phyloP scores from a whole-genome alignment of 1,140 invertebrate species.

The Pomacea maculata region DNA sequence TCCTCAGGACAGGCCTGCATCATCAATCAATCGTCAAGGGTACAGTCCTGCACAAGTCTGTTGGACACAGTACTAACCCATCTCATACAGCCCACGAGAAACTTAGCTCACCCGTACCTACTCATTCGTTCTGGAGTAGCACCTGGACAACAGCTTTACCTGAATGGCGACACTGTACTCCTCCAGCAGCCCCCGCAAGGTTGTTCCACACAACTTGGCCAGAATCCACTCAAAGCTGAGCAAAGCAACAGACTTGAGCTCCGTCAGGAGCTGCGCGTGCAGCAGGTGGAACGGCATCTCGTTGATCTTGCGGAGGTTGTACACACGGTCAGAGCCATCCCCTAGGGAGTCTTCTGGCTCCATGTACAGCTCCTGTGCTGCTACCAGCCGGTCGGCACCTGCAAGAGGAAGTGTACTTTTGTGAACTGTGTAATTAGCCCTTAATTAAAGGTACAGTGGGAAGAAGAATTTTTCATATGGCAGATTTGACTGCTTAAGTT shows the following conservation, averaged over 20 bases:
- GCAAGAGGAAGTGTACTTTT: neutral
- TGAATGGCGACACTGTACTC: constrained; percentile 92
- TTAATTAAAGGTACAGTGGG: no score
- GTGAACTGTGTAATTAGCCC: neutral
- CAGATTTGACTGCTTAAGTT: neutral
- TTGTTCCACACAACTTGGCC: constrained; percentile 93
- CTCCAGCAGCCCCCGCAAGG: constrained; percentile 86
- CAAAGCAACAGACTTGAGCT: constrained; percentile 90
- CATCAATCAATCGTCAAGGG: neutral
- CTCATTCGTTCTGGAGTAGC: no score
- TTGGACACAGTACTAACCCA: no score
- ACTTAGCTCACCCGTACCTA: no score
- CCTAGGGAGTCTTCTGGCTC: constrained; percentile 77
- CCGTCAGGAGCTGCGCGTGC: constrained; percentile 85
- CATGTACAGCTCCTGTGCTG: constrained; percentile 63
- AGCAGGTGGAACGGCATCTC: constrained; percentile 82
- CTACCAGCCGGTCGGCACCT: constrained; percentile 40
- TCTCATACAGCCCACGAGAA: no score
- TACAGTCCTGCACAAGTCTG: neutral
- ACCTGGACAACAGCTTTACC: constrained; percentile 55
- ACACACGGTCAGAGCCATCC: constrained; percentile 73
- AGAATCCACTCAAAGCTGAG: constrained; percentile 99
- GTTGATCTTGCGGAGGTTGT: constrained; percentile 82
- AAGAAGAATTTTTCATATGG: no score
- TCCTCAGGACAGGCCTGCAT: constrained; percentile 72